Base-by-base conservation (phyloP, 1,140 invertebrate species). In the Pogonognathellus flavescens region DNA sequence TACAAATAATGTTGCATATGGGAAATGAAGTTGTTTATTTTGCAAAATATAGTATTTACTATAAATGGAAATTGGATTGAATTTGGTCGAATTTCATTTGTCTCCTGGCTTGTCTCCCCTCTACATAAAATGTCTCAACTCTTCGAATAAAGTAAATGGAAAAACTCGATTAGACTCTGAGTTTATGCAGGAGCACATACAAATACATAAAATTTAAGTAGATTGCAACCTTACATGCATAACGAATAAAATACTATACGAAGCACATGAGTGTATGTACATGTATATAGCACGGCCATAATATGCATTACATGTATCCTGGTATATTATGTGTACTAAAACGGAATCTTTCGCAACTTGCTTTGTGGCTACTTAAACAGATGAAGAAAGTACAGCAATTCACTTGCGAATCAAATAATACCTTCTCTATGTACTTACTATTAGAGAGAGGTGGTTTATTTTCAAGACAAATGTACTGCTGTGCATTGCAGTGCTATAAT, bases 31-130 rank as follows among this genome's bases (percentile, higher is more conserved):
- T 76, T 50, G 14, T 25, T 25, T 66, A 49, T 76, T n/a, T 76
- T 76, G 70, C 49, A 14, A 76, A 76, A 14, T 76, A n/a, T 41
- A 41, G 31, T 76, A 41, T 76, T 76, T 76, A 50, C 70, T 41
- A 31, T 50, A 76, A 76, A 18, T 49, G 70, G 70, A 76, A 76
- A 76, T 76, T 49, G 70, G 70, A 76, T 76, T 76, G 31, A 50
- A 76, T 76, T 76, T 9, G 16, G 41, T 11, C 13, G 70, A 76
- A 76, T 16, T 76, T 18, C 70, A 76, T 76, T 76, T 49, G 70
- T 76, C 70, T 76, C 18, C 20, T 76, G 70, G 31, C 70, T 76
- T 16, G 14, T 49, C 16, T n/a, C 70, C n/a, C 59, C 9, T 9
- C 5, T 41, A 50, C 41, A 8, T 31, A n/a, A 76, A 31, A 50